Base-by-base conservation (phyloP, 2,888 invertebrate species). In the Ectobius pallidus region DNA sequence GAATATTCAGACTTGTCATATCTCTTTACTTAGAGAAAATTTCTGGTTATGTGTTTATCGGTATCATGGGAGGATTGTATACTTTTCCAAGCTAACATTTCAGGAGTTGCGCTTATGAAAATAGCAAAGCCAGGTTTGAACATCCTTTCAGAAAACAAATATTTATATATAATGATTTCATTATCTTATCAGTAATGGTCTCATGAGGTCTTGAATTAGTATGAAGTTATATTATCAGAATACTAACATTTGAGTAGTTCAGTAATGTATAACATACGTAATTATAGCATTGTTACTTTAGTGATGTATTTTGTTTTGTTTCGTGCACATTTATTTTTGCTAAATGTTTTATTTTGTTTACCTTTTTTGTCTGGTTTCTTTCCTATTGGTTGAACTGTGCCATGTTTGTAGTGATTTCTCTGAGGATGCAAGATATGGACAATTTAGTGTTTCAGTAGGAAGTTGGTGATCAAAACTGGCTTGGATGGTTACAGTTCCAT, bases 151-250 rank as follows among this genome's bases (percentile, higher is more conserved):
- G 52, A 52, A 52, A 14, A 25, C 52, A 52, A 25, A 25, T 49
- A 52, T 25, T 25, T 52, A 20, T 52, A 6, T 25, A 1, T n/a
- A n/a, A n/a, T n/a, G n/a, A n/a, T n/a, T n/a, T n/a, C 25, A 52
- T 2, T 67, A 61, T 70, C 32, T 65, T 61, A 46, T 14, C 75
- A 71, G 55, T 32, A 70, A 80, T 80, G 16, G 80, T 80, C 73
- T 27, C 71, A 71, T 44, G 49, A 49, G 62, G 34, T 70, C 67
- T n/a, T n/a, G n/a, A 65, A 72, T 69, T 73, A 20, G 32, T 62
- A 22, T 27, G 70, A 55, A 16, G 42, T 69, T 30, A 11, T 27
- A 14, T 20, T 20, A 11, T 14, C 22, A 25, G 11, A 22, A 3
- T 14, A 20, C 20, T 14, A 7, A 18, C 14, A 52, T 52, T 14